Evolutionary conservation across 1,140 invertebrate species (phyloP).

Genomic region (Belonocnema kinseyi): DNA sequence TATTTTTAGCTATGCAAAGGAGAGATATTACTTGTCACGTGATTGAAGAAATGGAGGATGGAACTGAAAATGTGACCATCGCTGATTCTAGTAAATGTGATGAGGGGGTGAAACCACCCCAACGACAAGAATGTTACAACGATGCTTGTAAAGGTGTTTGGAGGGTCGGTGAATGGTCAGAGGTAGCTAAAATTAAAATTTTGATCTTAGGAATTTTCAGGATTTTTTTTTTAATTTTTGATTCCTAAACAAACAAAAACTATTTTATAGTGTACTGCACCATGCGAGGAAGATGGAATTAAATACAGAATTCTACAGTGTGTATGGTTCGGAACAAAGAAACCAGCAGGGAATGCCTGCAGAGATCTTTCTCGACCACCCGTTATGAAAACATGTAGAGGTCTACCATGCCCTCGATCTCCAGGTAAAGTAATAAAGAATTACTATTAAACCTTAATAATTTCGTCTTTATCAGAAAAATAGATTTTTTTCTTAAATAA

Average conservation of each 20-base stretch:
- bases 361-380: conserved; percentile 83
- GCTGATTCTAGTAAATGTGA: conserved; percentile 80
- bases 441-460: conserved; percentile 36
- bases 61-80: conserved; percentile 79
- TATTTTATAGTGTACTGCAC: conserved; percentile 82
- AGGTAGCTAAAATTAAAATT: conserved; percentile 78
- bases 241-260: neutral
- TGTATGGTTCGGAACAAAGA: conserved; percentile 89
- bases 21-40: conserved; percentile 83
- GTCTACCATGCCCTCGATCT: conserved; percentile 78
- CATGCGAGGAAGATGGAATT: conserved; percentile 84
- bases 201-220: conserved; percentile 34
- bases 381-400: conserved; percentile 86
- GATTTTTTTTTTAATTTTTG: conserved; percentile 40
- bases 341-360: conserved; percentile 89
- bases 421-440: conserved; percentile 56
- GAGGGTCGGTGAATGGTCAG: conserved; percentile 91
- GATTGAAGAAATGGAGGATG: conserved; percentile 57
- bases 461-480: conserved; percentile 32
- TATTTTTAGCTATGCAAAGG: conserved; percentile 82
- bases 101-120: conserved; percentile 80
- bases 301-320: conserved; percentile 91
- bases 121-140: conserved; percentile 86
- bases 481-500: neutral
- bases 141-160: conserved; percentile 88